Evolutionary conservation across 1,140 invertebrate species (phyloP).

Genomic region (Ceratitis capitata): DNA sequence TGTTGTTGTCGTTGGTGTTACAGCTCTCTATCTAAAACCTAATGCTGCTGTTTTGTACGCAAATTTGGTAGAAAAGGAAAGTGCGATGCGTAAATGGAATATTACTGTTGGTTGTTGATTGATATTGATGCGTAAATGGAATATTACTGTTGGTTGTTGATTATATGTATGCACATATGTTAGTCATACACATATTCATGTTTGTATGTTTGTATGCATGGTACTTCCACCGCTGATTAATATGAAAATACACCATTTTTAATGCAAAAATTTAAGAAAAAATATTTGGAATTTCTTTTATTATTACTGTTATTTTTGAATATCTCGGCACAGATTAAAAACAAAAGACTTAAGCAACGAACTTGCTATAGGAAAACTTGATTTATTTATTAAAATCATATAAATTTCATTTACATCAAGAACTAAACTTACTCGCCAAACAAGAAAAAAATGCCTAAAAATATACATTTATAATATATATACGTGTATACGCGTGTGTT

Average conservation of each 20-base stretch:
- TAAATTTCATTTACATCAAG: too few relatives aligned
- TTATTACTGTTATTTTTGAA: too few relatives aligned
- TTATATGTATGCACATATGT: background rate
- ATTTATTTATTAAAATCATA: too few relatives aligned
- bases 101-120: too few relatives aligned
- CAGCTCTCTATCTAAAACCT: background rate
- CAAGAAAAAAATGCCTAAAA: too few relatives aligned
- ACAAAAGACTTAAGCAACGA: slow-evolving; percentile 57
- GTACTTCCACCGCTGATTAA: background rate
- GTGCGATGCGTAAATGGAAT: background rate
- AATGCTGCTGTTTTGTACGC: background rate
- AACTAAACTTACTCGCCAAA: too few relatives aligned
- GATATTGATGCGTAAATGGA: background rate
- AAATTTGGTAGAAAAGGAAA: slow-evolving; percentile 40
- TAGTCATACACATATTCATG: background rate
- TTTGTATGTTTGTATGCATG: background rate
- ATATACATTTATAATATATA: background rate
- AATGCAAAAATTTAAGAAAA: too few relatives aligned
- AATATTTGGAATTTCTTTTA: too few relatives aligned
- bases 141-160: too few relatives aligned
- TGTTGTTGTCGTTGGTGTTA: background rate
- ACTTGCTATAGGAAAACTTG: slow-evolving; percentile 34
- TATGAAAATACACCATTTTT: background rate
- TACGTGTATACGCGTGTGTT: background rate
- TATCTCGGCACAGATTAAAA: too few relatives aligned